Evolutionary conservation across 2,113 vertebrate genomes (phyloP).

Genomic region (Bungarus multicinctus): DNA sequence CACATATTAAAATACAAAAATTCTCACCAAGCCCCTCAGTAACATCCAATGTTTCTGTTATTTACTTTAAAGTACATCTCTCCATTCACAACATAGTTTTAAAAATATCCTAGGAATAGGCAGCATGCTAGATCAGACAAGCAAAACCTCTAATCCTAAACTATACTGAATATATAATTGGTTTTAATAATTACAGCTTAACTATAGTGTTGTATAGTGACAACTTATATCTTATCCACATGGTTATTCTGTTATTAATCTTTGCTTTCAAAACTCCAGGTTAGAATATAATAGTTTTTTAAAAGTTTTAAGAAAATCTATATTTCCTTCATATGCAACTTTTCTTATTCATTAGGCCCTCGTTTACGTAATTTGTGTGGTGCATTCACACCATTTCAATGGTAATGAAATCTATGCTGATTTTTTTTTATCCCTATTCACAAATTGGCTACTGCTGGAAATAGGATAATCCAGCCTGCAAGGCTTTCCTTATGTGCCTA

Average conservation of each 20-base stretch:
- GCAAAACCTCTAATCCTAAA: background rate
- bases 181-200: background rate
- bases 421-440: background rate
- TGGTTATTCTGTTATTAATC: background rate
- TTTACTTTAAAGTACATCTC: background rate
- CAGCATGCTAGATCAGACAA: background rate
- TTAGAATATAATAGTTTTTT: background rate
- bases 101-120: background rate
- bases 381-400: background rate
- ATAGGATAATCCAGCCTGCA: background rate
- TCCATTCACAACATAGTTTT: background rate
- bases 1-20: background rate
- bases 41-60: background rate
- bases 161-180: background rate
- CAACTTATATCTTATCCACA: background rate
- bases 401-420: background rate
- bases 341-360: background rate
- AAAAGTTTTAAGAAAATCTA: background rate
- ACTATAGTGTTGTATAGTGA: background rate
- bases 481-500: background rate
- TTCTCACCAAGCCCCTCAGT: background rate
- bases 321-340: background rate
- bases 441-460: background rate
- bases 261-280: background rate
- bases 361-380: background rate